Percentiles rank a stretch among this genome's conserved stretches.
Conservation (phyloP, 2,797 vertebrate genomes). For the Diplodus puntazzo region DNA sequence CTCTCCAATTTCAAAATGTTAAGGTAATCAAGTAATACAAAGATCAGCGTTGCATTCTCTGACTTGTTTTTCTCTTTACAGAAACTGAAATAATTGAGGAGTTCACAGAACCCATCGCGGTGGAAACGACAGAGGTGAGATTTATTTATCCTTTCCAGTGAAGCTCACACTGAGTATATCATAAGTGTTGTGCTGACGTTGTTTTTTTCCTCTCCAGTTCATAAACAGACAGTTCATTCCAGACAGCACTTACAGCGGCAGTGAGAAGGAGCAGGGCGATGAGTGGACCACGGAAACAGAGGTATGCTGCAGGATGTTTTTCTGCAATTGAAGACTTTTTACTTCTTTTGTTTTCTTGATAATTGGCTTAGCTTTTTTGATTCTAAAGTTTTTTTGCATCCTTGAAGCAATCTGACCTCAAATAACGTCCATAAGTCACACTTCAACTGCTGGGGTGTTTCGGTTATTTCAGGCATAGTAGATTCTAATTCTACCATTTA, state of each 20-base stretch:
- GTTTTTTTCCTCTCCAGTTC: slow-evolving; percentile 85
- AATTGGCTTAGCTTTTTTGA: neutral
- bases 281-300: slow-evolving; percentile 91
- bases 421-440: neutral
- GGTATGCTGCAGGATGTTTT: slow-evolving; percentile 59
- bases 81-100: slow-evolving; percentile 93
- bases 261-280: slow-evolving; percentile 94
- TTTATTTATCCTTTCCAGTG: neutral
- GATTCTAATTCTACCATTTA: neutral
- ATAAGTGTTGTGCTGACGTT: slow-evolving; percentile 14
- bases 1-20: slow-evolving; percentile 35
- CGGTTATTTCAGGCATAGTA: neutral
- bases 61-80: slow-evolving; percentile 68
- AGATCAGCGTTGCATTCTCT: slow-evolving; percentile 16
- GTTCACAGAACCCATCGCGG: slow-evolving; percentile 92
- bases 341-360: neutral
- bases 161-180: neutral
- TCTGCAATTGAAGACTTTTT: neutral
- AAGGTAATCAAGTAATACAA: slow-evolving; percentile 19
- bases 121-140: slow-evolving; percentile 95
- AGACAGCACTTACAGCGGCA: slow-evolving; percentile 92
- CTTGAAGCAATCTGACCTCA: neutral
- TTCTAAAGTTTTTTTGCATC: neutral
- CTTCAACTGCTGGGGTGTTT: neutral
- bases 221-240: slow-evolving; percentile 99